Evolutionary conservation across 2,888 invertebrate species (phyloP).

Genomic region (Bugulina stolonifera): DNA sequence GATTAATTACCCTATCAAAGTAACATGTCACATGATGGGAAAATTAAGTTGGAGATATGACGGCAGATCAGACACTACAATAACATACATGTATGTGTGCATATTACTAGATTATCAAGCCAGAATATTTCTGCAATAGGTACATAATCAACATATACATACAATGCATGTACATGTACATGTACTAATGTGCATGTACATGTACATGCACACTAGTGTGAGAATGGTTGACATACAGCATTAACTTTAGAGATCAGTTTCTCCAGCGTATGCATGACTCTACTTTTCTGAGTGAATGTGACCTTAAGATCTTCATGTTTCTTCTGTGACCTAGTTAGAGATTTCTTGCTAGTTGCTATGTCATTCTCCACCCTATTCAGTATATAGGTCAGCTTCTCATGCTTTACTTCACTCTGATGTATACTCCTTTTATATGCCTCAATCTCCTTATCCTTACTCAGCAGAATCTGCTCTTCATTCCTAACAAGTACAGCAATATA

Average conservation of each 20-base stretch:
- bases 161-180: too few species aligned
- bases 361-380: neutral
- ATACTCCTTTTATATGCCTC: slow-evolving; percentile 6
- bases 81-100: too few species aligned
- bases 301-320: slow-evolving; percentile 1
- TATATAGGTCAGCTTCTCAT: slow-evolving; percentile 19
- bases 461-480: neutral
- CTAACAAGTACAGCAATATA: neutral
- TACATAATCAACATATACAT: too few species aligned
- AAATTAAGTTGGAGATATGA: too few species aligned
- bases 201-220: too few species aligned
- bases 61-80: too few species aligned
- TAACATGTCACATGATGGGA: too few species aligned
- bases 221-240: neutral
- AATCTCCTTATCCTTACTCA: slow-evolving; percentile 7
- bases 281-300: neutral
- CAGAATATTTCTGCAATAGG: too few species aligned
- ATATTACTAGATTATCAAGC: too few species aligned
- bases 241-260: neutral
- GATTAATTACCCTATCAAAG: too few species aligned
- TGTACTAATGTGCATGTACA: too few species aligned
- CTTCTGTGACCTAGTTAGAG: slow-evolving; percentile 5
- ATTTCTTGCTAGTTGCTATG: slow-evolving; percentile 13
- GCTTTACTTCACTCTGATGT: neutral
- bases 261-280: slow-evolving; percentile 4